Conservation (phyloP, 1,140 invertebrate species). For the Camponotus pennsylvanicus region DNA sequence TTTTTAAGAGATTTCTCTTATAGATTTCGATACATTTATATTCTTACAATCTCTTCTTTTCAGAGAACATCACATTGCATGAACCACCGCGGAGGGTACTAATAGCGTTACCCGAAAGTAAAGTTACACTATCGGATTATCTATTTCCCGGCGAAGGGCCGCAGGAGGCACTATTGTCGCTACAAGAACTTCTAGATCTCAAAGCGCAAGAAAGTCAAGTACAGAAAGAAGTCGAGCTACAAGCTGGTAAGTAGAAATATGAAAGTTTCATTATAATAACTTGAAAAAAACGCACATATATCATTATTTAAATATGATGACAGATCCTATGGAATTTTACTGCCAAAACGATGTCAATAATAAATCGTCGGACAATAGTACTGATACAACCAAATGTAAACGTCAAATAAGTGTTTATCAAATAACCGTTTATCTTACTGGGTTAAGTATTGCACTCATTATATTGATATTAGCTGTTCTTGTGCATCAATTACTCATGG, state of each 20-base stretch:
- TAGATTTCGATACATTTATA: conserved; percentile 44
- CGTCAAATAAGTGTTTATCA: conserved; percentile 75
- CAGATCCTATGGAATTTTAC: conserved; percentile 90
- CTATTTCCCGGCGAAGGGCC: conserved; percentile 93
- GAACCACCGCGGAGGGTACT: conserved; percentile 93
- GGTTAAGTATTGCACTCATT: conserved; percentile 87
- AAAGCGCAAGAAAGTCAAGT: conserved; percentile 89
- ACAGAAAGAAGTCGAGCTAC: conserved; percentile 89
- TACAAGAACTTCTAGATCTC: conserved; percentile 91
- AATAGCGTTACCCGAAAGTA: conserved; percentile 88
- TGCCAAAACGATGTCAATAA: conserved; percentile 86
- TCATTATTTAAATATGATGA: conserved; percentile 60
- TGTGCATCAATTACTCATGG: conserved; percentile 79
- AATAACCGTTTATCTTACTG: conserved; percentile 87
- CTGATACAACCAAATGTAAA: conserved; percentile 84
- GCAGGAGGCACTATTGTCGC: conserved; percentile 90
- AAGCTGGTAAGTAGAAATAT: conserved; percentile 83
- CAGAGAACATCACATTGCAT: conserved; percentile 90
- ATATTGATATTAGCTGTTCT: conserved; percentile 88
- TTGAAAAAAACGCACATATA: conserved; percentile 35
- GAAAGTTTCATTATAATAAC: conserved; percentile 28
- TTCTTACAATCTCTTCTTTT: conserved; percentile 63
- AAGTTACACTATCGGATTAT: conserved; percentile 93
- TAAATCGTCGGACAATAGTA: conserved; percentile 84
- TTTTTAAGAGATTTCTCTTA: conserved; percentile 25